Evolutionary conservation across 2,888 invertebrate species (phyloP).

Genomic region (Protonemura montana): DNA sequence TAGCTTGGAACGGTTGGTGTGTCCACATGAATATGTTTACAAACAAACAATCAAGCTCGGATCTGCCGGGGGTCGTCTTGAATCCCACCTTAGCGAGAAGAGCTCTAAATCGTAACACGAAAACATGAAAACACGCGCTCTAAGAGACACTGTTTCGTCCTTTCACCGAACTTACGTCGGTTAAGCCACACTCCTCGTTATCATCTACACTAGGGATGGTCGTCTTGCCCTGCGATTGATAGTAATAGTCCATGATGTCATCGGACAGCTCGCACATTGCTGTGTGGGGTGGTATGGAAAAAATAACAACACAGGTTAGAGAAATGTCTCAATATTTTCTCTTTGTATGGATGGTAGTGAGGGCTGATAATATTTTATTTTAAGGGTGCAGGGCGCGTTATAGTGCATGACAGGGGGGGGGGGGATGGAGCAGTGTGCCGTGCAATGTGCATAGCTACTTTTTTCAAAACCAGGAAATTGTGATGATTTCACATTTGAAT

Average conservation of each 20-base stretch:
- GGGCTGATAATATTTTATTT: neutral
- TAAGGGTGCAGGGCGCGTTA: neutral
- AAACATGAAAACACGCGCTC: neutral
- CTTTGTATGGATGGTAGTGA: neutral
- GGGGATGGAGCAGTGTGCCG: too few species aligned
- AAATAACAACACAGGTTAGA: conserved; percentile 36
- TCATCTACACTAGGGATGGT: conserved; percentile 92
- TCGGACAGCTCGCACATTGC: conserved; percentile 78
- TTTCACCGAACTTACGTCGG: conserved; percentile 74
- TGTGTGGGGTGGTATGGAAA: conserved; percentile 61
- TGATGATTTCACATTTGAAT: neutral
- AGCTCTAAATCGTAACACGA: neutral
- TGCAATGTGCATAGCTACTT: neutral
- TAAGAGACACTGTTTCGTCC: conserved; percentile 13
- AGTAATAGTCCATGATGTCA: conserved; percentile 84
- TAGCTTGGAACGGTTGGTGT: neutral
- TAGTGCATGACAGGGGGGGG: too few species aligned
- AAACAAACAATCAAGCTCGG: neutral
- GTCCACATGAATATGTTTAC: conserved; percentile 14
- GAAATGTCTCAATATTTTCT: conserved; percentile 24
- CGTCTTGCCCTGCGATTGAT: conserved; percentile 92
- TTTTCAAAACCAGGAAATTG: neutral
- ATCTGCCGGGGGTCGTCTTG: conserved; percentile 22
- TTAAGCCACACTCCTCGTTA: conserved; percentile 82
- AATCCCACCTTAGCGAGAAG: neutral